A percentile compares a stretch with the other conserved stretches of the same genome.
Conservation (phyloP, 2,888 invertebrate species). For the Thelaira solivaga region DNA sequence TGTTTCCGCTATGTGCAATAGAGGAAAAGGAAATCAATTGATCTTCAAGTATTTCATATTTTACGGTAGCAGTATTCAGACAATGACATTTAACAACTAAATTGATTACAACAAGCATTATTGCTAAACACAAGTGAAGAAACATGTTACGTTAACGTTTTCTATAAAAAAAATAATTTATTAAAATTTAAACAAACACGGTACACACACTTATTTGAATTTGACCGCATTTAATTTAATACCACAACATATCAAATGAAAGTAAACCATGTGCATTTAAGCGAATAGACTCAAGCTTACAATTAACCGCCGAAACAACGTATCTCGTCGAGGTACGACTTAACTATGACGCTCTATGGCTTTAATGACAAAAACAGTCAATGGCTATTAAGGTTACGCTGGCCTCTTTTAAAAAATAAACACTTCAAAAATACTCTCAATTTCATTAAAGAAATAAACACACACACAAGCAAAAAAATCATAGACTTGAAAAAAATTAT, state of each 20-base stretch:
- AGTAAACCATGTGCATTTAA: constrained; percentile 13
- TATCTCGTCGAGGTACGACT: constrained; percentile 68
- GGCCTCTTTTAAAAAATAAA: constrained; percentile 24
- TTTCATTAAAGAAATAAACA: neutral
- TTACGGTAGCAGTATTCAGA: neutral
- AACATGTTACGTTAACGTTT: constrained; percentile 32
- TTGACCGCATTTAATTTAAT: neutral
- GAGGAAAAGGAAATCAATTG: neutral
- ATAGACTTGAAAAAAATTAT: neutral
- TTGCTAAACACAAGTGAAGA: constrained; percentile 4
- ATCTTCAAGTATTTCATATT: too few relatives aligned
- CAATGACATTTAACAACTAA: constrained; percentile 37
- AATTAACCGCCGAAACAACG: constrained; percentile 60
- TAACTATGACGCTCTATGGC: constrained; percentile 65
- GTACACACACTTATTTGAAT: constrained; percentile 12
- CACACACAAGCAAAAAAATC: neutral
- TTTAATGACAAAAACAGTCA: constrained; percentile 24
- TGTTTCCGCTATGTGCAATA: neutral
- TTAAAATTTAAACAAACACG: neutral
- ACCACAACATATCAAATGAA: constrained; percentile 15
- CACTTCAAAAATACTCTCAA: constrained; percentile 11
- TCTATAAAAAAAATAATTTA: constrained; percentile 10
- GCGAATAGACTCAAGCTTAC: constrained; percentile 24
- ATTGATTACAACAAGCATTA: constrained; percentile 10
- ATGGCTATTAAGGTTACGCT: constrained; percentile 49